These are phyloP conservation scores for Delia radicum DNA, from an alignment of 1,140 invertebrate species.

Conservation along the genomic window DNA sequence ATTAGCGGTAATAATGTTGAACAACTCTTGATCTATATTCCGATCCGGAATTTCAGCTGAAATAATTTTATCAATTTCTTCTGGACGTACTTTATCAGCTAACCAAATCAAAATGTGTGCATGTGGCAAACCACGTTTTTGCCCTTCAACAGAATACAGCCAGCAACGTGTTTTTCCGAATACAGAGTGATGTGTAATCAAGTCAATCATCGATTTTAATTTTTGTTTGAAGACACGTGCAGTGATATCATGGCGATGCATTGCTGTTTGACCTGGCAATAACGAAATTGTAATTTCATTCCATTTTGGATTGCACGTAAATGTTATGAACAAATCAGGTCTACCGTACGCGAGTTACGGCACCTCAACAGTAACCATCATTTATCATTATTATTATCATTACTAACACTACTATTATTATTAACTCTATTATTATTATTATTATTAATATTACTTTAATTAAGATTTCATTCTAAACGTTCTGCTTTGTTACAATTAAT, in stretches of 20 bases:
- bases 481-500: no score
- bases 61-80: conserved; percentile 58
- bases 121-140: conserved; percentile 56
- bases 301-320: conserved; percentile 59
- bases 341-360: conserved; percentile 55
- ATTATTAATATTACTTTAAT: no score
- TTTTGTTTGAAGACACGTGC: conserved; percentile 51
- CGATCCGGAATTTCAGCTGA: conserved; percentile 61
- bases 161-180: conserved; percentile 46
- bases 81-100: conserved; percentile 56
- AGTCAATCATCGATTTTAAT: conserved; percentile 40
- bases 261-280: conserved; percentile 41
- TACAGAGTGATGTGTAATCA: conserved; percentile 41
- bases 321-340: conserved; percentile 57
- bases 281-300: conserved; percentile 45
- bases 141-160: conserved; percentile 60
- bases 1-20: conserved; percentile 48
- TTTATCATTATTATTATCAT: no score
- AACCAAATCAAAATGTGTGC: conserved; percentile 55
- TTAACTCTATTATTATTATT: no score
- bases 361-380: no score
- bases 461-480: no score
- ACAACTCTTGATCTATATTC: conserved; percentile 39
- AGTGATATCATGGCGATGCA: conserved; percentile 43
- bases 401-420: no score